Evolutionary conservation across 2,113 vertebrate species (phyloP).

Genomic region (Apteryx owenii): DNA sequence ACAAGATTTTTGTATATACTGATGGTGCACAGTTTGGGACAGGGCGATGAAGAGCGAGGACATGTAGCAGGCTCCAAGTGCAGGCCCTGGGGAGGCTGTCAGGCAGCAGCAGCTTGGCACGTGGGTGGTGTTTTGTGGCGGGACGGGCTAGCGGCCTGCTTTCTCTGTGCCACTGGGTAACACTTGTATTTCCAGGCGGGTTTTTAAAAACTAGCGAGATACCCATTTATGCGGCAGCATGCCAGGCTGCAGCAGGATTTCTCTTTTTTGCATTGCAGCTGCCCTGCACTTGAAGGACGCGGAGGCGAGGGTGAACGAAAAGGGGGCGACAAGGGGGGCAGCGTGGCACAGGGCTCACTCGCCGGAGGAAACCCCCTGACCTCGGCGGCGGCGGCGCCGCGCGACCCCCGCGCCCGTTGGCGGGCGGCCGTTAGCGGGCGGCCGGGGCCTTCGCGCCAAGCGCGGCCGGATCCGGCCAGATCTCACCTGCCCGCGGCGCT

Average conservation of each 20-base stretch:
- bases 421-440: no score
- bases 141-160: accelerated
- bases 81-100: accelerated
- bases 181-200: not conserved
- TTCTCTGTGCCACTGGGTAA: accelerated
- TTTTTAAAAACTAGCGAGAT: not conserved
- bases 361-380: no score
- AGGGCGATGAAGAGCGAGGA: not conserved
- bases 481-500: not conserved
- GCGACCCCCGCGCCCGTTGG: no score
- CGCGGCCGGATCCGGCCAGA: not conserved
- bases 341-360: no score
- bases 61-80: accelerated
- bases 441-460: not conserved
- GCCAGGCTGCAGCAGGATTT: not conserved
- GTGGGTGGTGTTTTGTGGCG: accelerated
- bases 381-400: no score
- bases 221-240: accelerated
- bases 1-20: not conserved
- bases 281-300: not conserved
- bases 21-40: not conserved
- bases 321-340: no score
- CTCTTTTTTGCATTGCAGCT: not conserved
- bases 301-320: not conserved
- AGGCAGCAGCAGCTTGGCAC: not conserved